Percentiles rank a stretch among this genome's conserved stretches.
Evolutionary conservation across 2,113 vertebrate genomes (phyloP).

Genomic region (Atlantisia rogersi): DNA sequence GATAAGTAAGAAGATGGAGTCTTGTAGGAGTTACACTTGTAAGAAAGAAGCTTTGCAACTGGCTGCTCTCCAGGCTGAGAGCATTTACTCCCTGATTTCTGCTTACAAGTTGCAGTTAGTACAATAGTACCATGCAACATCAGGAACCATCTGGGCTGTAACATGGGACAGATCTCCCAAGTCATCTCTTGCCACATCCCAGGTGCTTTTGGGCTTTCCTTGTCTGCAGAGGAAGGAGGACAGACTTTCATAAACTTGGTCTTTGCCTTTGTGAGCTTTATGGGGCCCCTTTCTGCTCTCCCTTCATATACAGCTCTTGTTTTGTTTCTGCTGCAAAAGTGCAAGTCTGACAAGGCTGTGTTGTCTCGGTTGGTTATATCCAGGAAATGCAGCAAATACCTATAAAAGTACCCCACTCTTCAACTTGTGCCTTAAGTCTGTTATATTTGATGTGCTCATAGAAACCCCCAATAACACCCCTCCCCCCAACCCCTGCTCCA

Average conservation of each 20-base stretch:
- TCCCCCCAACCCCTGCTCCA: neutral
- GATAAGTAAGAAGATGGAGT: neutral
- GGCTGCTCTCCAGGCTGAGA: neutral
- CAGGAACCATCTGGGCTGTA: neutral
- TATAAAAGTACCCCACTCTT: neutral
- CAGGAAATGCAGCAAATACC: neutral
- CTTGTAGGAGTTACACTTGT: neutral
- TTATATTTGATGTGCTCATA: neutral
- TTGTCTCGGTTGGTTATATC: neutral
- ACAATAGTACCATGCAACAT: neutral
- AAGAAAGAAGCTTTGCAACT: neutral
- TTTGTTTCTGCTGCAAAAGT: neutral
- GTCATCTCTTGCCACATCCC: neutral
- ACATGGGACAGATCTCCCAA: neutral
- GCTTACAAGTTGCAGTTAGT: neutral
- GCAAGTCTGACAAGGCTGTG: neutral
- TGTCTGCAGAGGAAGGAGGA: neutral
- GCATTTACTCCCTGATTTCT: neutral
- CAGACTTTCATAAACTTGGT: neutral
- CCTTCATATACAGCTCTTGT: neutral
- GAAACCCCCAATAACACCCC: fast-evolving
- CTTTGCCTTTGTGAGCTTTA: neutral
- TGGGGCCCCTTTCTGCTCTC: neutral
- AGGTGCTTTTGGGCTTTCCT: neutral
- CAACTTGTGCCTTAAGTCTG: neutral